These are phyloP conservation scores for Cololabis saira DNA, from an alignment of 2,113 vertebrate genomes.

Conservation along the genomic window DNA sequence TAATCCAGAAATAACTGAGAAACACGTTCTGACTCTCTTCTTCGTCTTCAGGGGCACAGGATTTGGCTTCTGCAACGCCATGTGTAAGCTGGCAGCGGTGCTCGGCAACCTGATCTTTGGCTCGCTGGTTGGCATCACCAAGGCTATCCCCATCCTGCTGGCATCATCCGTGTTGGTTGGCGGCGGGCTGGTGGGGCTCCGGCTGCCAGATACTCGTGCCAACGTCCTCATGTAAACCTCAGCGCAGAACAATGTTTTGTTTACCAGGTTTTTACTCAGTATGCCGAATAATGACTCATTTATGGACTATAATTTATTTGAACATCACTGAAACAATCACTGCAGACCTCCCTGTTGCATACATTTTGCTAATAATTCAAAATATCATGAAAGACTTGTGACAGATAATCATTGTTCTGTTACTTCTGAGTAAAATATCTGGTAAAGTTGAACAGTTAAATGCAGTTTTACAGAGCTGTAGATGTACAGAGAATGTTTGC, in stretches of 20 bases:
- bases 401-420: slow-evolving; percentile 13
- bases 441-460: slow-evolving; percentile 30
- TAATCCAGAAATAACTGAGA: too few relatives aligned
- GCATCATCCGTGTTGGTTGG: slow-evolving; percentile 91
- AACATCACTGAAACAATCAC: slow-evolving; percentile 3
- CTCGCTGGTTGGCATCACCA: slow-evolving; percentile 92
- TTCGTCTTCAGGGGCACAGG: slow-evolving; percentile 87
- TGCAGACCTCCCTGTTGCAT: background rate
- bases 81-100: slow-evolving; percentile 93
- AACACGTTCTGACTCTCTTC: slow-evolving; percentile 1
- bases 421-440: slow-evolving; percentile 45
- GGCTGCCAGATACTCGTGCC: slow-evolving; percentile 92
- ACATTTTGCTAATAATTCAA: background rate
- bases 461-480: slow-evolving; percentile 43
- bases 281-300: slow-evolving; percentile 3
- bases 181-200: slow-evolving; percentile 91
- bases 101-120: slow-evolving; percentile 95
- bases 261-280: slow-evolving; percentile 63
- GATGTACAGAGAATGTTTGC: slow-evolving; percentile 35
- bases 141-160: slow-evolving; percentile 93
- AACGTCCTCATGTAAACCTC: slow-evolving; percentile 91
- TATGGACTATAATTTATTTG: background rate
- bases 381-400: slow-evolving; percentile 4
- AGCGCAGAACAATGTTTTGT: slow-evolving; percentile 16
- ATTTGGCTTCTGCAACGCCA: slow-evolving; percentile 95